These are phyloP conservation scores for Heliconius charithonia DNA, from an alignment of 2,888 invertebrate species.

Conservation along the genomic window DNA sequence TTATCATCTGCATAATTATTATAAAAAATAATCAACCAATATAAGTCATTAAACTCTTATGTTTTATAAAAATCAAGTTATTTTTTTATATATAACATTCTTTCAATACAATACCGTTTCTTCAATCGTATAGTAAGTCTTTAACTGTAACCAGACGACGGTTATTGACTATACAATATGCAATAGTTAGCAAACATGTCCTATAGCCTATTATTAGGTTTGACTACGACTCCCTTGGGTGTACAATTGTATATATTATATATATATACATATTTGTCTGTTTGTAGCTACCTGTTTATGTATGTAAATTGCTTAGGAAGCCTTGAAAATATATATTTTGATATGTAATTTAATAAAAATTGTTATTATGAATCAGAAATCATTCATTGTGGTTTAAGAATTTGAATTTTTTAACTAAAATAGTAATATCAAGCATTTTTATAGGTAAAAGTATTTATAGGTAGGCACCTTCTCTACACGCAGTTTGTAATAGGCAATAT, in stretches of 20 bases:
- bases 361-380: no score
- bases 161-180: slow-evolving; percentile 38
- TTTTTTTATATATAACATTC: background rate
- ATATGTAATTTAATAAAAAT: no score
- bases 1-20: background rate
- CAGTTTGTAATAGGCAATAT: no score
- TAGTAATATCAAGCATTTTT: no score
- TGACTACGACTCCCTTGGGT: slow-evolving; percentile 29
- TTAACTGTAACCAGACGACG: slow-evolving; percentile 30
- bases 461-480: no score
- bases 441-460: no score
- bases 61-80: background rate
- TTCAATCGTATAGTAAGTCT: background rate
- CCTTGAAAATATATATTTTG: background rate
- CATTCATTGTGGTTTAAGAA: no score
- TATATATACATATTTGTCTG: background rate
- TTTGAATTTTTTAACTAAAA: no score
- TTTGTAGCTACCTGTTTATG: background rate
- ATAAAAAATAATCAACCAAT: background rate
- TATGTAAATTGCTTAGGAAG: background rate
- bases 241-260: slow-evolving; percentile 10
- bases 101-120: background rate
- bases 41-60: background rate
- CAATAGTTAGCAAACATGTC: slow-evolving; percentile 30
- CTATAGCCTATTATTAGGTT: slow-evolving; percentile 35